phyloP scores from a whole-genome alignment of 1,140 invertebrate species.

The Trichogramma pretiosum region DNA sequence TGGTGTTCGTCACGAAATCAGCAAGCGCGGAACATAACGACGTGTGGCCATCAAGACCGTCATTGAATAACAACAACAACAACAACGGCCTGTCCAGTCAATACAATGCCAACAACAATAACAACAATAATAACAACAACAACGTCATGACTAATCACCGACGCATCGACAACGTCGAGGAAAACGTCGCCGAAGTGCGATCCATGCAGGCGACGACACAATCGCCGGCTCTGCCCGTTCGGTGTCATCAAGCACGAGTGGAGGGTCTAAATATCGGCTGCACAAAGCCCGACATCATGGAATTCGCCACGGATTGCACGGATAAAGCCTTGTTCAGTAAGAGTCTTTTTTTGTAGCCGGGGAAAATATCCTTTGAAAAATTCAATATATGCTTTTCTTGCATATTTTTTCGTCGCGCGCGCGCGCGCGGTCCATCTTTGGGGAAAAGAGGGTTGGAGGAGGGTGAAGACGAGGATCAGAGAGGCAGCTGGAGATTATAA shows the following conservation, averaged over 20 bases:
- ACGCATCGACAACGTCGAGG: conserved; percentile 17
- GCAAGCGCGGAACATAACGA: conserved; percentile 20
- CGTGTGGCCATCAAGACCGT: conserved; percentile 16
- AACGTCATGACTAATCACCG: too few species aligned
- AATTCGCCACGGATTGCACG: conserved; percentile 36
- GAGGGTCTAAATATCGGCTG: conserved; percentile 38
- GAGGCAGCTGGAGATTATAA: too few species aligned
- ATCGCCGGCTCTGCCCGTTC: conserved; percentile 26
- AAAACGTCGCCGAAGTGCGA: conserved; percentile 30
- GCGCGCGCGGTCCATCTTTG: too few species aligned
- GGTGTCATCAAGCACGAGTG: conserved; percentile 32
- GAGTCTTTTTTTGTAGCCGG: conserved; percentile 15
- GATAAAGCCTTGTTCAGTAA: conserved; percentile 38
- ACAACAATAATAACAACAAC: too few species aligned
- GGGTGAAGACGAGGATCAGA: too few species aligned
- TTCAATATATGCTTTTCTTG: too few species aligned
- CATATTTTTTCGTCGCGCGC: too few species aligned
- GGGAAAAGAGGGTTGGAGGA: too few species aligned
- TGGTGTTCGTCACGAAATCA: conserved; percentile 32
- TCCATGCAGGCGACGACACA: conserved; percentile 24
- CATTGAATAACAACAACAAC: too few species aligned
- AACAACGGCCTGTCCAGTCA: too few species aligned
- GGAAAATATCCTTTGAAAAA: too few species aligned
- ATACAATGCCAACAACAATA: too few species aligned
- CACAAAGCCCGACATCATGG: conserved; percentile 38